phyloP scores from a whole-genome alignment of 2,797 vertebrate species.

The Phoxinus dragarum region DNA sequence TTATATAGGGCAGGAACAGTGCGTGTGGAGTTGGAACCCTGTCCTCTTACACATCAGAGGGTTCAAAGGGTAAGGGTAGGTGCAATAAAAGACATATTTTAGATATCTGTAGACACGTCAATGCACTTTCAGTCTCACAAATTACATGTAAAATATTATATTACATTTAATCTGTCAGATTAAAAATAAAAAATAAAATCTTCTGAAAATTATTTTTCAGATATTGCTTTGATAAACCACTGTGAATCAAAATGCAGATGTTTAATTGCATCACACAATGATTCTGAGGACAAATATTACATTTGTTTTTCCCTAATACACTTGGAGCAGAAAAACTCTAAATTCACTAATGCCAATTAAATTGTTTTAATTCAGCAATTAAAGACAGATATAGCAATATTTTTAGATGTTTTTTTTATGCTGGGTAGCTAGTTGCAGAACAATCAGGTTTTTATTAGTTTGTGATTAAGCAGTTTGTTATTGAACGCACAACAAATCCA shows the following conservation, averaged over 20 bases:
- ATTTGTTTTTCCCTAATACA: background rate
- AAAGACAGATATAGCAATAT: background rate
- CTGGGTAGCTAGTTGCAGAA: background rate
- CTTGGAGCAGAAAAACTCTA: background rate
- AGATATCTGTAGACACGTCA: constrained; percentile 22
- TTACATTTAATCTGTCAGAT: background rate
- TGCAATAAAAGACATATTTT: background rate
- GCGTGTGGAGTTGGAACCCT: constrained; percentile 63
- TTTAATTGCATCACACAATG: background rate
- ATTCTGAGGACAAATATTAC: background rate
- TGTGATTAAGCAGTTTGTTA: constrained; percentile 19
- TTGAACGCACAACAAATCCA: background rate
- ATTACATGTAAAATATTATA: background rate
- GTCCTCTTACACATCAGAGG: constrained; percentile 61
- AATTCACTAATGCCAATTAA: background rate
- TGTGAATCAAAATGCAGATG: background rate
- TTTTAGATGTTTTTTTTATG: background rate
- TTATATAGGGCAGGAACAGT: constrained; percentile 52
- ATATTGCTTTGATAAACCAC: background rate
- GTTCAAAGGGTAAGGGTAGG: constrained; percentile 64
- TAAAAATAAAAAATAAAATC: background rate
- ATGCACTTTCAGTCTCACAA: background rate
- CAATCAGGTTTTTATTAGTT: background rate
- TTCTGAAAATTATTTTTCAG: background rate
- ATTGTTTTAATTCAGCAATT: background rate